A percentile compares a stretch with the other conserved stretches of the same genome.
Conservation (phyloP, 2,888 invertebrate species). For the Drosophila bunnanda region DNA sequence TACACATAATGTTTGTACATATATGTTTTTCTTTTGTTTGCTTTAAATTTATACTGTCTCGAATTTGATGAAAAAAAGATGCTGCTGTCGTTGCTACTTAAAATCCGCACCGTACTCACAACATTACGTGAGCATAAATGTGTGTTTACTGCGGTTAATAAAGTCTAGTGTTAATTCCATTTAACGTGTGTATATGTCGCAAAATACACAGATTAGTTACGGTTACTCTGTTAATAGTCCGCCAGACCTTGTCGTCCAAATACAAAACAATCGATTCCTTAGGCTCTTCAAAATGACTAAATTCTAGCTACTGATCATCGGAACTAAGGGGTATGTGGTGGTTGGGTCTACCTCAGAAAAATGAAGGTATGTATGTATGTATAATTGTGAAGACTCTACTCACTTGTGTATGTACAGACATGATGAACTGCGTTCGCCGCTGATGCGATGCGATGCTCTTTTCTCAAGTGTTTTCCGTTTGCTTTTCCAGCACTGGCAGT, state of each 20-base stretch:
- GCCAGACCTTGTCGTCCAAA: conserved; percentile 1
- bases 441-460: background rate
- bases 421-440: background rate
- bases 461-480: background rate
- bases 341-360: conserved; percentile 11
- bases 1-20: conserved; percentile 44
- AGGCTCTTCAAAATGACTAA: conserved; percentile 21
- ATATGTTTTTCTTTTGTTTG: conserved; percentile 5
- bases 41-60: conserved; percentile 21
- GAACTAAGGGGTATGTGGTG: conserved; percentile 8
- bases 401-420: conserved; percentile 21
- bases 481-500: background rate
- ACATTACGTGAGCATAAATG: conserved; percentile 2
- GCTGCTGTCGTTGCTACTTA: conserved; percentile 13
- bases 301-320: conserved; percentile 24
- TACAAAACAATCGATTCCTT: conserved; percentile 25
- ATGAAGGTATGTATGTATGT: background rate
- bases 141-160: conserved; percentile 10
- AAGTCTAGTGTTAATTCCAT: conserved; percentile 25
- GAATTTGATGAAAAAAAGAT: conserved; percentile 30
- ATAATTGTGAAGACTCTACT: conserved; percentile 5
- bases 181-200: conserved; percentile 8
- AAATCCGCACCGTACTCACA: conserved; percentile 9
- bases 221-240: conserved; percentile 11
- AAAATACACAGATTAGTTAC: conserved; percentile 34